phyloP scores from a whole-genome alignment of 2,888 invertebrate species.

The Callyntrura sp. region DNA sequence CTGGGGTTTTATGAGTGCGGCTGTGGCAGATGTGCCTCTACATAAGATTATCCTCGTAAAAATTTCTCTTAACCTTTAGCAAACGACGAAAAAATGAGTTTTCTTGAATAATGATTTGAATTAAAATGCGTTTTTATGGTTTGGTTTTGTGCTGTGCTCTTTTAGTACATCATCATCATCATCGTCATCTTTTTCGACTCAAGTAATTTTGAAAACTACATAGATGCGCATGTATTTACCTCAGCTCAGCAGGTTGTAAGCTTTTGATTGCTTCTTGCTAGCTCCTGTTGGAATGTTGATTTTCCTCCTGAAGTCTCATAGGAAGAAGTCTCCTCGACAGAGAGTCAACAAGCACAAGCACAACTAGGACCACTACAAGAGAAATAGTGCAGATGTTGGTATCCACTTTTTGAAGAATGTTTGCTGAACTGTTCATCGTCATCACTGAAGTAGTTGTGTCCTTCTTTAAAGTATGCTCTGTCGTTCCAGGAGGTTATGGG shows the following conservation, averaged over 20 bases:
- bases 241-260: slow-evolving; percentile 77
- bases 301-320: slow-evolving; percentile 62
- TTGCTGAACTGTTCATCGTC: slow-evolving; percentile 71
- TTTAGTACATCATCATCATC: background rate
- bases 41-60: background rate
- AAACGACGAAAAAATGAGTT: slow-evolving; percentile 8
- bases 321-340: slow-evolving; percentile 42
- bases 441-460: slow-evolving; percentile 51
- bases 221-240: slow-evolving; percentile 52
- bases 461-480: slow-evolving; percentile 38
- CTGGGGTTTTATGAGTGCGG: too few species aligned
- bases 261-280: slow-evolving; percentile 66
- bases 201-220: slow-evolving; percentile 23
- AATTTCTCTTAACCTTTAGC: background rate
- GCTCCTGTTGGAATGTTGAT: slow-evolving; percentile 79
- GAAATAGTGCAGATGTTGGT: slow-evolving; percentile 69
- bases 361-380: slow-evolving; percentile 3
- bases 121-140: slow-evolving; percentile 21
- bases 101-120: slow-evolving; percentile 35
- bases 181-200: background rate
- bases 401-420: slow-evolving; percentile 47
- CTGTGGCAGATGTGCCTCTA: background rate
- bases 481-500: slow-evolving; percentile 47
- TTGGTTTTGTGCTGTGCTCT: background rate
- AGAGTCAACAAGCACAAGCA: slow-evolving; percentile 38